These are phyloP conservation scores for Cantharis nigra DNA, from an alignment of 2,888 invertebrate genomes.

Conservation along the genomic window DNA sequence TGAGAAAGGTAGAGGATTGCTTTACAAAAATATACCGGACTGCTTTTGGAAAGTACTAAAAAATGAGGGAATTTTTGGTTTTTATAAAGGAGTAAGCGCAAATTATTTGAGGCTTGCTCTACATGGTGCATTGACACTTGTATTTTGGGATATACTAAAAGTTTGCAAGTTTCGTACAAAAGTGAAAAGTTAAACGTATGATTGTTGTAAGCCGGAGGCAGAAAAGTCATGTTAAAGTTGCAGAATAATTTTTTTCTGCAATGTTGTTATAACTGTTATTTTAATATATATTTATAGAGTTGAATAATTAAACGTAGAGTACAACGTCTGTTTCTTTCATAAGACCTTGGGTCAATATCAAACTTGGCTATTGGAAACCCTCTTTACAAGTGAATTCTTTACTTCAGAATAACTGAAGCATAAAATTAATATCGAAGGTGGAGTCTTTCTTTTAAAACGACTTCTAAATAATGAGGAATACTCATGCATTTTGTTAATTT, in stretches of 20 bases:
- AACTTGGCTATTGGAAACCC: no score
- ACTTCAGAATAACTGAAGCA: no score
- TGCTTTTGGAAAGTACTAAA: slow-evolving; percentile 76
- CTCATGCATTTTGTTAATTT: no score
- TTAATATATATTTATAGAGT: not conserved
- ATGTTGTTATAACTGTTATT: not conserved
- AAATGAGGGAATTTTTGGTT: slow-evolving; percentile 77
- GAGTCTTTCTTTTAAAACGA: no score
- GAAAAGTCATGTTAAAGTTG: not conserved
- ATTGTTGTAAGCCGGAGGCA: not conserved
- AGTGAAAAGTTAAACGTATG: not conserved
- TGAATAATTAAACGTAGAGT: not conserved
- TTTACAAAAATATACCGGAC: slow-evolving; percentile 76
- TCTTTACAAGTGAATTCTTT: no score
- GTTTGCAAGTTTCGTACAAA: slow-evolving; percentile 8
- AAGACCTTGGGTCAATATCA: no score
- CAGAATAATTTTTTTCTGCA: not conserved
- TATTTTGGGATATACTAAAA: slow-evolving; percentile 76
- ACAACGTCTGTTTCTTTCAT: not conserved
- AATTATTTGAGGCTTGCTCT: slow-evolving; percentile 89
- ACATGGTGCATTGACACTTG: slow-evolving; percentile 82
- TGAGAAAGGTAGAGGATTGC: slow-evolving; percentile 61
- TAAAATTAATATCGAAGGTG: no score
- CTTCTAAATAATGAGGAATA: no score
- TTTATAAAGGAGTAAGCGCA: slow-evolving; percentile 90